These are phyloP conservation scores for Ascaphus truei DNA, from an alignment of 2,113 vertebrate genomes.

Conservation along the genomic window DNA sequence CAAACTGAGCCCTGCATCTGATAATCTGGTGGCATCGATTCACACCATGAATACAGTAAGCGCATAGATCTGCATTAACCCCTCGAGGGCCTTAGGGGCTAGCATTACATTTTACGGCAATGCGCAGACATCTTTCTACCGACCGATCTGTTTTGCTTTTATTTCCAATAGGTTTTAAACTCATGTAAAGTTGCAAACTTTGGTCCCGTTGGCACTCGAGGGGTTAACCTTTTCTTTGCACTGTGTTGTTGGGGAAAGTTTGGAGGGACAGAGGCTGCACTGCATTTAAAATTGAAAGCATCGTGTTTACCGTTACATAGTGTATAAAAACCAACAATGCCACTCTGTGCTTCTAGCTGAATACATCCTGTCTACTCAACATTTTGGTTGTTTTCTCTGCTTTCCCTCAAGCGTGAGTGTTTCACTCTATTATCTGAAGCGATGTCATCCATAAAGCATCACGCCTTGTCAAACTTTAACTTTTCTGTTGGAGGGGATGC, in stretches of 20 bases:
- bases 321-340: not conserved
- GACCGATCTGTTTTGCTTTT: not conserved
- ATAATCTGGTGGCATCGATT: no score
- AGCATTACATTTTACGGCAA: no score
- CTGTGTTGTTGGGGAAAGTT: no score
- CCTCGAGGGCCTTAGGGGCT: no score
- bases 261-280: no score
- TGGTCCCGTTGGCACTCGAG: no score
- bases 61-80: no score
- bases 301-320: not conserved
- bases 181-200: no score
- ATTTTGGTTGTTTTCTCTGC: constrained; percentile 12
- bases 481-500: constrained; percentile 6
- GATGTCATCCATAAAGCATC: constrained; percentile 35
- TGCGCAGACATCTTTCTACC: not conserved
- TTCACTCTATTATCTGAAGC: constrained; percentile 35
- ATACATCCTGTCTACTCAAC: not conserved
- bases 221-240: no score
- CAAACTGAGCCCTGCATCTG: no score
- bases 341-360: not conserved
- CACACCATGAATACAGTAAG: no score
- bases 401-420: constrained; percentile 24
- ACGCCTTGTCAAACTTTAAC: constrained; percentile 29
- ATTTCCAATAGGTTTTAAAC: not conserved
- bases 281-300: not conserved